Evolutionary conservation across 2,113 vertebrate species (phyloP).

Genomic region (Deroptyus accipitrinus): DNA sequence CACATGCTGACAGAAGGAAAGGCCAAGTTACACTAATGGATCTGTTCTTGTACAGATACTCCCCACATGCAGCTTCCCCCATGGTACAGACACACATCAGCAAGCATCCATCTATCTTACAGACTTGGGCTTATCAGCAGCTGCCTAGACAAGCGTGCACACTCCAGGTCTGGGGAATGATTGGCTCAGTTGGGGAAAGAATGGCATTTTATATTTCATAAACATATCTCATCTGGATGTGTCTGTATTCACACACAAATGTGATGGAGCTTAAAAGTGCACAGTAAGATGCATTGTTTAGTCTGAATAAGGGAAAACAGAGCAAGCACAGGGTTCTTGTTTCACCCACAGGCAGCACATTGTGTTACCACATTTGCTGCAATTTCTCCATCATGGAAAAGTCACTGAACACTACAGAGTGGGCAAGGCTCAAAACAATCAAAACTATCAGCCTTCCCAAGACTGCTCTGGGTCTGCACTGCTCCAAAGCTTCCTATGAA

Average conservation of each 20-base stretch:
- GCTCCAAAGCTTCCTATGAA: neutral
- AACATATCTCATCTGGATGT: fast-evolving
- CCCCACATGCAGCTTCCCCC: neutral
- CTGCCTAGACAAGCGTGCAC: neutral
- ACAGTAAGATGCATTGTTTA: neutral
- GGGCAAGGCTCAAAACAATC: neutral
- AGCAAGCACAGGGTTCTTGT: neutral
- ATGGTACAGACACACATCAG: neutral
- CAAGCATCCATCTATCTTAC: neutral
- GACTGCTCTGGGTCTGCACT: neutral
- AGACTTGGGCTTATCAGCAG: neutral
- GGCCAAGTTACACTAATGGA: too few species aligned
- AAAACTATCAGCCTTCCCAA: neutral
- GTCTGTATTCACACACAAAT: neutral
- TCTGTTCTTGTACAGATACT: neutral
- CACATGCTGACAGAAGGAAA: neutral
- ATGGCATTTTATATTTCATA: neutral
- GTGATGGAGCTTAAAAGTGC: neutral
- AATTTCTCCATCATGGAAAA: neutral
- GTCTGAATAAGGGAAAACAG: neutral
- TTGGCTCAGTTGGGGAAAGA: fast-evolving
- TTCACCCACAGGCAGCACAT: neutral
- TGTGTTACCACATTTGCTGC: neutral
- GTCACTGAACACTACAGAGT: fast-evolving
- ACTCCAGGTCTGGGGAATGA: too few species aligned